phyloP scores from a whole-genome alignment of 2,113 vertebrate species.

The cat (Felis catus) region F.catus_Fca126_mat1.0 CM031416.1:101842501-101843000 shows the following conservation, averaged over 20 bases:
- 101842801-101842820: constrained; percentile 69
- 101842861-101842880: constrained; percentile 66
- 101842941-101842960: not conserved
- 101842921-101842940: constrained; percentile 53
- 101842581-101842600: constrained; percentile 60
- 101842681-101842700: constrained; percentile 77
- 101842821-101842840: constrained; percentile 59
- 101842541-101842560: constrained; percentile 65
- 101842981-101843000: not conserved
- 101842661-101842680: constrained; percentile 71
- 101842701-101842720: constrained; percentile 79
- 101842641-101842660: constrained; percentile 67
- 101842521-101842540: constrained; percentile 21
- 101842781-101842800: constrained; percentile 68
- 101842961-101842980: not conserved
- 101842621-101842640: constrained; percentile 44
- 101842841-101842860: constrained; percentile 71
- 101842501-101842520: constrained; percentile 67
- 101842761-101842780: constrained; percentile 73
- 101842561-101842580: constrained; percentile 61
- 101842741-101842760: constrained; percentile 85
- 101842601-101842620: constrained; percentile 34
- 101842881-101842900: constrained; percentile 71
- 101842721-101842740: constrained; percentile 82
- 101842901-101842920: constrained; percentile 50